These are phyloP conservation scores for Teleiodes luculella DNA, from an alignment of 2,888 invertebrate genomes.

Conservation along the genomic window DNA sequence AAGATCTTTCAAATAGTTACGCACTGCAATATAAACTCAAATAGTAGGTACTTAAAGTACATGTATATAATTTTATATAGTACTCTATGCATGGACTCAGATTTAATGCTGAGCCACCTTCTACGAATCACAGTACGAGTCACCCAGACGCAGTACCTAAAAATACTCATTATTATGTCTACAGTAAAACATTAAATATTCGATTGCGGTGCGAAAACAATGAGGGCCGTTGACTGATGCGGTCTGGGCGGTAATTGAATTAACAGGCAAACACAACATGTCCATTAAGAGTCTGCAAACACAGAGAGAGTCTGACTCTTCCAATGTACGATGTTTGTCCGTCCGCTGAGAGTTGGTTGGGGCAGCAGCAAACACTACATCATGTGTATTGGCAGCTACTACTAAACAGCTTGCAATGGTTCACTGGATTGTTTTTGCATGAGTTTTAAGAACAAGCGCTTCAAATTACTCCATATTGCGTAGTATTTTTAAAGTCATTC, in stretches of 20 bases:
- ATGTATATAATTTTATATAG: too few species aligned
- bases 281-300: slow-evolving; percentile 65
- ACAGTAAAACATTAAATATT: slow-evolving; percentile 37
- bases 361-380: neutral
- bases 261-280: slow-evolving; percentile 52
- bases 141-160: neutral
- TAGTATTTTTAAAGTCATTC: too few species aligned
- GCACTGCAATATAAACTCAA: too few species aligned
- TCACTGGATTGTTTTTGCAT: neutral
- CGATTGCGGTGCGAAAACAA: slow-evolving; percentile 57
- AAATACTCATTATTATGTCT: slow-evolving; percentile 14
- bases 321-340: neutral
- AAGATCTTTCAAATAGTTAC: too few species aligned
- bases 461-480: too few species aligned
- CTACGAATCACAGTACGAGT: too few species aligned
- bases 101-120: too few species aligned
- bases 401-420: neutral
- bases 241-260: slow-evolving; percentile 62
- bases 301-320: slow-evolving; percentile 33
- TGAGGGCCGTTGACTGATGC: slow-evolving; percentile 51
- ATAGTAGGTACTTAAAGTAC: too few species aligned
- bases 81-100: too few species aligned
- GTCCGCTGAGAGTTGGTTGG: neutral
- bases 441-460: too few species aligned
- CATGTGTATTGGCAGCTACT: neutral